phyloP scores from a whole-genome alignment of 2,888 invertebrate species.

The Eilema caniola region DNA sequence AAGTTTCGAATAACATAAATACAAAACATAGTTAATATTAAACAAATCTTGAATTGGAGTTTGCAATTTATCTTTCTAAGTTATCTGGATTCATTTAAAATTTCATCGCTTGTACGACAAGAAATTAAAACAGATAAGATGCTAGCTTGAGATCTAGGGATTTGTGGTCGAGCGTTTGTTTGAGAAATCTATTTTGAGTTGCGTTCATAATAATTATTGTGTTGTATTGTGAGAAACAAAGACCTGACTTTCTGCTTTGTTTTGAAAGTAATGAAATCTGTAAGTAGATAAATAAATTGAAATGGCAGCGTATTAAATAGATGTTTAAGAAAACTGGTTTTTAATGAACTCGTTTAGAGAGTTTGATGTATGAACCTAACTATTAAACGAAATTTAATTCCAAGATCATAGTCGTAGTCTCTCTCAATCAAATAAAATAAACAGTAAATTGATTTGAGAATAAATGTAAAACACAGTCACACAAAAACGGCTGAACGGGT shows the following conservation, averaged over 20 bases:
- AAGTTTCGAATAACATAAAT: neutral
- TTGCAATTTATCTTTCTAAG: neutral
- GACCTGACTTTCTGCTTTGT: neutral
- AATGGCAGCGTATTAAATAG: neutral
- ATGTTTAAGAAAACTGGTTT: neutral
- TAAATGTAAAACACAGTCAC: too few species aligned
- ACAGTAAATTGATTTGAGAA: too few species aligned
- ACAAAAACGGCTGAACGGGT: too few species aligned
- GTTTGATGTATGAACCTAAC: neutral
- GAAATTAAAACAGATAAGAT: slow-evolving; percentile 54
- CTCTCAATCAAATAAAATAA: too few species aligned
- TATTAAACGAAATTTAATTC: neutral
- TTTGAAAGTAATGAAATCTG: neutral
- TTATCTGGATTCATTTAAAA: slow-evolving; percentile 13
- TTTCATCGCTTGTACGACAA: slow-evolving; percentile 29
- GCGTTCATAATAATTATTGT: slow-evolving; percentile 10
- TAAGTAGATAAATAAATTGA: neutral
- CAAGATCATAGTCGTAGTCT: neutral
- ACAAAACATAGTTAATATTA: neutral
- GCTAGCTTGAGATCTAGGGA: slow-evolving; percentile 39
- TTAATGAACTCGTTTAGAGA: too few species aligned
- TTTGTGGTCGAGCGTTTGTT: slow-evolving; percentile 34
- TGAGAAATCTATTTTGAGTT: slow-evolving; percentile 20
- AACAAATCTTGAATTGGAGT: neutral
- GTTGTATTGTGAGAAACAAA: neutral